Evolutionary conservation across 2,113 vertebrate genomes (phyloP).

Genomic region (Gracilinanus agilis): DNA sequence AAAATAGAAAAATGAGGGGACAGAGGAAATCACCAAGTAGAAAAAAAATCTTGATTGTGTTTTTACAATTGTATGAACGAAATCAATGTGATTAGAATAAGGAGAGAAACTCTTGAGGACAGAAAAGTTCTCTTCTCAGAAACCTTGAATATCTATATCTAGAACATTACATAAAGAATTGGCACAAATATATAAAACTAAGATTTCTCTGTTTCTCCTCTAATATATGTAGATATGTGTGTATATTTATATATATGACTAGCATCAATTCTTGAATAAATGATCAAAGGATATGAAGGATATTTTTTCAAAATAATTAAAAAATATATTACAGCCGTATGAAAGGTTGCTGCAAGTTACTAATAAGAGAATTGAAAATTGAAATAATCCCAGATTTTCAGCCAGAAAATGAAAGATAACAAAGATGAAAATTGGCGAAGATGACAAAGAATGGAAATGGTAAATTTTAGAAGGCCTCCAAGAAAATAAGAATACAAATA

Average conservation of each 20-base stretch:
- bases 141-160: neutral
- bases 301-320: neutral
- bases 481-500: neutral
- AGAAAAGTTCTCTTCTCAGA: neutral
- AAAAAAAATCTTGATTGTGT: neutral
- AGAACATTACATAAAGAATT: neutral
- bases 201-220: neutral
- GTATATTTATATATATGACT: neutral
- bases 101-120: neutral
- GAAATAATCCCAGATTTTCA: neutral
- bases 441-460: neutral
- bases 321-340: neutral
- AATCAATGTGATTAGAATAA: neutral
- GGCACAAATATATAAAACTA: neutral
- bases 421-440: neutral
- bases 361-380: neutral
- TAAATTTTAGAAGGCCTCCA: neutral
- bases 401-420: neutral
- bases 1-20: slow-evolving; percentile 39
- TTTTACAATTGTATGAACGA: neutral
- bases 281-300: neutral
- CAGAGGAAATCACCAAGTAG: neutral
- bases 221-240: neutral
- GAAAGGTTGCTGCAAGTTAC: neutral
- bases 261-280: neutral